These are phyloP conservation scores for Petaurus breviceps DNA, from an alignment of 2,113 vertebrate species.

Conservation along the genomic window DNA sequence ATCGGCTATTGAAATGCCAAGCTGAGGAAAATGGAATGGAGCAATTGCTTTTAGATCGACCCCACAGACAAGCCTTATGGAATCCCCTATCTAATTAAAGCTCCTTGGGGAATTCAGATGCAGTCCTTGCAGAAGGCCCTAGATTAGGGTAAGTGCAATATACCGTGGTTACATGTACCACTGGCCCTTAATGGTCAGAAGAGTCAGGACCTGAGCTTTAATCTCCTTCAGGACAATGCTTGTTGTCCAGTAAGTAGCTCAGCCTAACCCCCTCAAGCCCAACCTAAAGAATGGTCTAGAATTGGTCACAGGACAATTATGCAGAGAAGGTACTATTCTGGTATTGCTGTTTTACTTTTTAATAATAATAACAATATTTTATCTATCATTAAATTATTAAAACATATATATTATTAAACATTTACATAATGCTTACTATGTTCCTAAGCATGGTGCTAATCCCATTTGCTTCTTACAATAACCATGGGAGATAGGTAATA, in stretches of 20 bases:
- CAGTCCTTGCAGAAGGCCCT: neutral
- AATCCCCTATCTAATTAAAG: constrained; percentile 49
- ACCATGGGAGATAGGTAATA: neutral
- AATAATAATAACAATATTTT: neutral
- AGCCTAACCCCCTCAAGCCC: neutral
- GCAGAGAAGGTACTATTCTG: accelerated
- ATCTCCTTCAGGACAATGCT: neutral
- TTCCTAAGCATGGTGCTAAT: neutral
- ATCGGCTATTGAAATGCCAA: neutral
- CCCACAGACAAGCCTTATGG: constrained; percentile 15
- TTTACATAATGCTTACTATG: neutral
- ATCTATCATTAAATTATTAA: neutral
- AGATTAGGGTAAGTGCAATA: constrained; percentile 44
- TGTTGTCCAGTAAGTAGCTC: neutral
- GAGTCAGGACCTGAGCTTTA: neutral
- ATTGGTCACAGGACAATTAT: neutral
- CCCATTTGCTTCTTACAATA: neutral
- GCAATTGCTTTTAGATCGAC: constrained; percentile 70
- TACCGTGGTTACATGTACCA: neutral
- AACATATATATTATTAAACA: neutral
- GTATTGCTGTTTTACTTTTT: neutral
- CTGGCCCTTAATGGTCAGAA: constrained; percentile 9
- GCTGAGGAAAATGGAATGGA: constrained; percentile 64
- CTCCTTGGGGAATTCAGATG: constrained; percentile 13
- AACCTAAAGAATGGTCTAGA: neutral